Conservation (phyloP, 2,113 vertebrate genomes). For the Ophiodon elongatus region DNA sequence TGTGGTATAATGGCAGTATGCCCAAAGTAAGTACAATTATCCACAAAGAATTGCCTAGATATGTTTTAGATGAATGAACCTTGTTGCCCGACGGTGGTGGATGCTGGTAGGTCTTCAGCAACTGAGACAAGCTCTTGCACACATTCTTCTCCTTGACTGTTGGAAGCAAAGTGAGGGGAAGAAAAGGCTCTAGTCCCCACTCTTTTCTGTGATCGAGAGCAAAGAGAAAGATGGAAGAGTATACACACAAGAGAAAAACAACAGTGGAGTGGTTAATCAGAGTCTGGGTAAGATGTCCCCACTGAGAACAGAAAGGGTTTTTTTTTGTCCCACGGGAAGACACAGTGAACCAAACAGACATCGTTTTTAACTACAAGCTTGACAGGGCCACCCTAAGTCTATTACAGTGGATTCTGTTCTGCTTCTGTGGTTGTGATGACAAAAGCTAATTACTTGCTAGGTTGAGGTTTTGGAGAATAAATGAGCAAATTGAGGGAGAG, state of each 20-base stretch:
- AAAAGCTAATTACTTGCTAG: slow-evolving; percentile 63
- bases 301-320: neutral
- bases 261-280: slow-evolving; percentile 14
- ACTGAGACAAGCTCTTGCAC: slow-evolving; percentile 94
- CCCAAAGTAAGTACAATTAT: neutral
- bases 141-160: slow-evolving; percentile 96
- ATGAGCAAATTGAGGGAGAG: slow-evolving; percentile 53
- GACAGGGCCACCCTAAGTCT: slow-evolving; percentile 41
- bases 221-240: slow-evolving; percentile 27
- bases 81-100: slow-evolving; percentile 92
- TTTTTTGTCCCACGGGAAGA: slow-evolving; percentile 16
- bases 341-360: slow-evolving; percentile 7
- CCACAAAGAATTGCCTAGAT: neutral
- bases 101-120: slow-evolving; percentile 96
- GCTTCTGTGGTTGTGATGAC: slow-evolving; percentile 56
- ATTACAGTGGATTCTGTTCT: slow-evolving; percentile 59
- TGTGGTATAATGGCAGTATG: neutral
- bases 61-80: slow-evolving; percentile 77
- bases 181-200: slow-evolving; percentile 97
- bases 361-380: slow-evolving; percentile 14
- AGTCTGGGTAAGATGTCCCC: slow-evolving; percentile 4
- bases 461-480: slow-evolving; percentile 58
- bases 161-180: slow-evolving; percentile 94
- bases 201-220: slow-evolving; percentile 88
- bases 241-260: slow-evolving; percentile 17